Base-by-base conservation (phyloP, 2,113 vertebrate genomes). In the Catagonus wagneri region DNA sequence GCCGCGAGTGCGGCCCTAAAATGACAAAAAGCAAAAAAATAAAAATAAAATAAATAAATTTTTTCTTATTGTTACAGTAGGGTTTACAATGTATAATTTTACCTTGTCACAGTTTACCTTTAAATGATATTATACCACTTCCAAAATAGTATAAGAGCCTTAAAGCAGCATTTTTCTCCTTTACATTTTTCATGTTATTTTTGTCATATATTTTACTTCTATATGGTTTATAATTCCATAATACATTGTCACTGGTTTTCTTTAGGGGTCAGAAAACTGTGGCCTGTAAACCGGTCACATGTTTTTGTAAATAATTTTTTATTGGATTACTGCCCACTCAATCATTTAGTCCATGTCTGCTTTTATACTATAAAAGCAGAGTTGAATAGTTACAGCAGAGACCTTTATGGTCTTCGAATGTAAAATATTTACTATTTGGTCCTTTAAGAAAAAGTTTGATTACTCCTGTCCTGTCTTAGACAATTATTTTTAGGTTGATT, bases 271-370 rank as follows among this genome's bases (percentile, higher is more conserved):
- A 83, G 27, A 17, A 69, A 76, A 84, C 15, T 93, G 39, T 69
- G 50, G 27, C 15, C 22, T 56, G 3, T 68, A 32, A 66, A 23
- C 25, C 39, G 76, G 25, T 58, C 66, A 58, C 32, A 29, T 93
- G 14, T 54, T 93, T 83, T 60, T 80, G 19, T 85, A 93, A 93
- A 90, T 36, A 34, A 44, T 52, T 27, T 65, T 34, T 83, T 74
- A 58, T 75, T 56, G 32, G 23, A 80, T 86, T 52, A 34, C 4
- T 32, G 61, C 32, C 71, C 66, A 56, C 25, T 60, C 16, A 54
- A 50, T 79, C 56, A 29, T 61, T 71, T 60, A 71, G 6, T 84
- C 86, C 65, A 54, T 65, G 14, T 54, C 44, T 85, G 50, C 5
- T 96, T 93, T 85, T 19, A 36, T 72, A 19, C 13, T 66, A 50